Percentiles rank a stretch among this genome's conserved stretches.
phyloP scores from a whole-genome alignment of 2,113 vertebrate species.

The Taurulus bubalis region DNA sequence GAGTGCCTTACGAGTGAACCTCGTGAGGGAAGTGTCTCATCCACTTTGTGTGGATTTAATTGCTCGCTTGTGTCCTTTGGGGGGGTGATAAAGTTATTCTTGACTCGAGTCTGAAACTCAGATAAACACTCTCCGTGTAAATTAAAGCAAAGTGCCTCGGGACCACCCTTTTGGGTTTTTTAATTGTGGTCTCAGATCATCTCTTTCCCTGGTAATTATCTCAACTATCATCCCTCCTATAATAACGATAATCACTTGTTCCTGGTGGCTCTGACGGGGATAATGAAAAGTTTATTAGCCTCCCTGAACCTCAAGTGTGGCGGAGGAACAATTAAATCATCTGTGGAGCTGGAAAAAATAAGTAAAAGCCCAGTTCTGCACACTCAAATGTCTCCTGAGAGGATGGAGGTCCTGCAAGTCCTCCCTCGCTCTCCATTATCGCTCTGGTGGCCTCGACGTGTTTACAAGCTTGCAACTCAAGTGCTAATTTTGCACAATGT shows the following conservation, averaged over 20 bases:
- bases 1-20: neutral
- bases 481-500: constrained; percentile 37
- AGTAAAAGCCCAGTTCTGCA: neutral
- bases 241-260: constrained; percentile 73
- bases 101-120: constrained; percentile 46
- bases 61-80: constrained; percentile 38
- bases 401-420: constrained; percentile 11
- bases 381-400: constrained; percentile 17
- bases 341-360: neutral
- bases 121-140: constrained; percentile 57
- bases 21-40: constrained; percentile 15
- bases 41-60: constrained; percentile 36
- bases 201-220: constrained; percentile 64
- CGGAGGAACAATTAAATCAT: constrained; percentile 65
- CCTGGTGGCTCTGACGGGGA: constrained; percentile 53
- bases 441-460: constrained; percentile 5
- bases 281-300: constrained; percentile 76
- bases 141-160: constrained; percentile 50
- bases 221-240: constrained; percentile 67
- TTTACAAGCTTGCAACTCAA: constrained; percentile 36
- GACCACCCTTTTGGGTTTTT: constrained; percentile 58
- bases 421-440: constrained; percentile 16
- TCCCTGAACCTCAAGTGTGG: constrained; percentile 50
- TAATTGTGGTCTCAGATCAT: constrained; percentile 78
- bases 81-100: constrained; percentile 53